Evolutionary conservation across 2,888 invertebrate species (phyloP).

Genomic region (Myathropa florea): DNA sequence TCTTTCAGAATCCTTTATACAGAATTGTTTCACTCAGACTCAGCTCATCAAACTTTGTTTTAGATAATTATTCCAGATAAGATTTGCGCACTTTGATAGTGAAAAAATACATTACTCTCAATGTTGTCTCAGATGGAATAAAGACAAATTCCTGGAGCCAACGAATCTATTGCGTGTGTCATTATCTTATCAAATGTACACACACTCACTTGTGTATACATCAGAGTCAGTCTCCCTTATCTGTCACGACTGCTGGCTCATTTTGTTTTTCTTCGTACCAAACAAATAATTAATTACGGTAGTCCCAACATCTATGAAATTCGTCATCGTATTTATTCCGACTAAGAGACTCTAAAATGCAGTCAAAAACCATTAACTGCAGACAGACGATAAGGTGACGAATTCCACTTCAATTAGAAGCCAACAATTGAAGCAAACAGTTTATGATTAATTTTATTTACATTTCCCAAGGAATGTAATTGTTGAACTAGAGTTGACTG

Average conservation of each 20-base stretch:
- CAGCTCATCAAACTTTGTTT: neutral
- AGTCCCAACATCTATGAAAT: neutral
- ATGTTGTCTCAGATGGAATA: slow-evolving; percentile 2
- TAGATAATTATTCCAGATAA: slow-evolving; percentile 3
- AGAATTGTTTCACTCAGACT: neutral
- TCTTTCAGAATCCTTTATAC: too few species aligned
- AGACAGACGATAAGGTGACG: neutral
- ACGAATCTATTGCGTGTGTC: slow-evolving; percentile 22
- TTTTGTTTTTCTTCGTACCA: neutral
- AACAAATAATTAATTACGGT: neutral
- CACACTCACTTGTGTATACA: slow-evolving; percentile 12
- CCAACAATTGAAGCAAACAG: too few species aligned
- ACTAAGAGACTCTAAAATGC: neutral
- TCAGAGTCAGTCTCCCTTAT: neutral
- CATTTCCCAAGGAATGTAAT: neutral
- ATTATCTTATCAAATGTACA: slow-evolving; percentile 29
- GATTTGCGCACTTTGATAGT: neutral
- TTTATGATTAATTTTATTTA: neutral
- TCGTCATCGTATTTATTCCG: neutral
- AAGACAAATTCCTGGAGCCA: slow-evolving; percentile 8
- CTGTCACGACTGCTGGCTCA: neutral
- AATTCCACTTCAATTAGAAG: neutral
- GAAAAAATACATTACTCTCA: slow-evolving; percentile 18
- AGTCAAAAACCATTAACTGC: neutral
- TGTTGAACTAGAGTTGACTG: neutral